phyloP scores from a whole-genome alignment of 2,797 vertebrate genomes.

The Peromyscus melanophrys region DNA sequence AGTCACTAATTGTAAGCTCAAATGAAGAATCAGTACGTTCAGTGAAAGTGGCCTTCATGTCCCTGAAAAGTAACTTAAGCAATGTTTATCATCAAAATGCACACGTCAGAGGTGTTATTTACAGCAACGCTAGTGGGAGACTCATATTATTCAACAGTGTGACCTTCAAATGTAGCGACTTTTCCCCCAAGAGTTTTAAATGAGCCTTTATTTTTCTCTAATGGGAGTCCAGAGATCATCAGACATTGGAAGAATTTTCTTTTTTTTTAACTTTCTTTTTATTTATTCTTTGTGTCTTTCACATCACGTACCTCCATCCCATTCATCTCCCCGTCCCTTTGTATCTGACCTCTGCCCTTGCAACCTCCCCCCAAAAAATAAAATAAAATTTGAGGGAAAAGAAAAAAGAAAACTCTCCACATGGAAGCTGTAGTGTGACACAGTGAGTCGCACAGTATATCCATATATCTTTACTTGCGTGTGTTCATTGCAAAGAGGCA shows the following conservation, averaged over 20 bases:
- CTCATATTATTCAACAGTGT: background rate
- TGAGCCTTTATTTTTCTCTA: background rate
- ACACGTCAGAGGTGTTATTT: background rate
- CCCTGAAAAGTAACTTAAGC: background rate
- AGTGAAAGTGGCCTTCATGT: background rate
- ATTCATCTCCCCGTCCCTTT: background rate
- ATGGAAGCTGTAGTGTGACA: background rate
- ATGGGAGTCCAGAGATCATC: background rate
- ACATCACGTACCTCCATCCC: background rate
- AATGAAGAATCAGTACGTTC: background rate
- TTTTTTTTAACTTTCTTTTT: background rate
- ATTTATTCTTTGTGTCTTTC: background rate
- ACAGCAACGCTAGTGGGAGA: background rate
- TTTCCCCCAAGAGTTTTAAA: background rate
- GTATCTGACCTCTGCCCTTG: no score
- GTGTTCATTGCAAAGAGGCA: background rate
- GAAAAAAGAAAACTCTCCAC: background rate
- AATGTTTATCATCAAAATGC: background rate
- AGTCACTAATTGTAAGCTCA: background rate
- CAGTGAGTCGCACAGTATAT: background rate
- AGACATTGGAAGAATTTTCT: background rate
- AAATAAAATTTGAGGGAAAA: background rate
- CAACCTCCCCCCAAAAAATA: background rate
- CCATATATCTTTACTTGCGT: background rate
- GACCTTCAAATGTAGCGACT: background rate